Base-by-base conservation (phyloP, 92 coral and sea anemone species). In the Plumapathes pennacea region DNA sequence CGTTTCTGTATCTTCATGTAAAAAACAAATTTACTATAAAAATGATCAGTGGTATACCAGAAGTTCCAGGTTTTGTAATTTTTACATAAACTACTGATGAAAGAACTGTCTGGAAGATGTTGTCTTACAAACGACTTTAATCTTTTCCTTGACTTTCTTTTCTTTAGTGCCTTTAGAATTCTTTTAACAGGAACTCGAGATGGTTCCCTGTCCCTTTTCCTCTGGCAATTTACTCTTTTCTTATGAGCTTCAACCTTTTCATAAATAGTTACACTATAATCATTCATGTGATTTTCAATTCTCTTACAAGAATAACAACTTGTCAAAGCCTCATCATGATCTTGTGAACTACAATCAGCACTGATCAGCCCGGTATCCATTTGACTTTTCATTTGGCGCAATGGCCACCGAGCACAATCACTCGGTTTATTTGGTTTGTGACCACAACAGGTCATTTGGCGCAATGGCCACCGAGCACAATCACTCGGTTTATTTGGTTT, bases 101-200 rank as follows among this genome's bases (percentile, higher is more conserved):
- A 67, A 15, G 64, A 67, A 26, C 42, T 53, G 61, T 31, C 20
- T 54, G 74, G 74, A 67, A 67, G 36, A 67, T 67, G 50, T 53
- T 42, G 74, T 25, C 64, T 54, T 28, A 39, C 48, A 57, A 57
- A 36, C 36, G 47, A 36, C 47, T 36, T 38, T 54, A 29, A 29
- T 54, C 42, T 32, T 54, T 54, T 54, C 60, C 39, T 54, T 10
- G 13, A 57, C 63, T 57, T 40, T 60, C 31, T 44, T 14, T 67
- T 54, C 14, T 42, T 67, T 38, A 67, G 34, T 4, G 23, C 39
- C 33, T 38, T 67, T 41, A 67, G 54, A 30, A 67, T 55, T 67
- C 30, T 52, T 39, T 53, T 67, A 39, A 67, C 54, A 37, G 74
- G 74, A 67, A 67, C 38, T 57, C 49, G 63, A 12, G 63, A 56